phyloP scores from a whole-genome alignment of 2,797 vertebrate species.

The Apogon talboti region DNA sequence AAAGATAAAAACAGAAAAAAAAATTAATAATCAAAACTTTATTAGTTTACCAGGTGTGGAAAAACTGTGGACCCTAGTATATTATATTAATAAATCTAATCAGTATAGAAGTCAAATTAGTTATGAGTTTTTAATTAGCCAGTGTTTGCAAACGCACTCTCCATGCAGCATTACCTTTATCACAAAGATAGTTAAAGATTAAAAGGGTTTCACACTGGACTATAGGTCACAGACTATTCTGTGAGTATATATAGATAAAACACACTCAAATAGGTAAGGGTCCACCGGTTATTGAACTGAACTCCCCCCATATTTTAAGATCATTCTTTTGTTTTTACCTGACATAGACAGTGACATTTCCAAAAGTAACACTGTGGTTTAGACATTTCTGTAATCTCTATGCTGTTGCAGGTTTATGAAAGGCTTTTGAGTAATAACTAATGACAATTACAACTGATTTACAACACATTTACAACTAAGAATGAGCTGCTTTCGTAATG shows the following conservation, averaged over 20 bases:
- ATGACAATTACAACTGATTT: no score
- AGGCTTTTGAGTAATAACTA: no score
- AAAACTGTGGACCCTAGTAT: background rate
- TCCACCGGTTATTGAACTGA: background rate
- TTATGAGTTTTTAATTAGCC: no score
- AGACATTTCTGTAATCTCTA: no score
- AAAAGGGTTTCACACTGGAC: conserved; percentile 9
- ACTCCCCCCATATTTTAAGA: background rate
- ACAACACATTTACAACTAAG: background rate
- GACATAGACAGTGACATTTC: no score
- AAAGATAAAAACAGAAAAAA: no score
- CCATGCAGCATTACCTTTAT: background rate
- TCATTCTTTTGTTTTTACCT: background rate
- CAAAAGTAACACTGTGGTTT: no score
- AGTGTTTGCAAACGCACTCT: background rate
- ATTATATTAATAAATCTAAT: no score
- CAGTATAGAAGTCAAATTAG: background rate
- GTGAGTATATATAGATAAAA: background rate
- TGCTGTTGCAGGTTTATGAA: no score
- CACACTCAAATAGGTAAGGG: background rate
- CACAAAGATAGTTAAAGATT: conserved; percentile 39
- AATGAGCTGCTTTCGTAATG: background rate
- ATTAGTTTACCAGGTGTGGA: background rate
- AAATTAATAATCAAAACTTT: no score
- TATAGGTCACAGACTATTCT: conserved; percentile 17